These are phyloP conservation scores for Odontocolon sp. DNA, from an alignment of 2,888 invertebrate species.

Conservation along the genomic window DNA sequence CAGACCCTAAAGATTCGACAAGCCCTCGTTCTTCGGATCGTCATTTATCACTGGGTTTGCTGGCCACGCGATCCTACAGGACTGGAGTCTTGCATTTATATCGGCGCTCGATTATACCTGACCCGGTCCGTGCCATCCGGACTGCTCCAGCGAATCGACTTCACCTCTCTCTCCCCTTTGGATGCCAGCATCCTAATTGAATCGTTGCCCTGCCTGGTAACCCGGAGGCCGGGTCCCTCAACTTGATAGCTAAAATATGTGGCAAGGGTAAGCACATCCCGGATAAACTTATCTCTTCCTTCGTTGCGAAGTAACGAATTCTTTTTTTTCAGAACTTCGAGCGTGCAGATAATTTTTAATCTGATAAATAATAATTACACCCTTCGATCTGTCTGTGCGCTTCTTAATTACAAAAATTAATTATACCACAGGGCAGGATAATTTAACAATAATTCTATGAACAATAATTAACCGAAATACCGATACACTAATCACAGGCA, in stretches of 20 bases:
- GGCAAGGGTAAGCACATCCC: constrained; percentile 8
- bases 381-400: background rate
- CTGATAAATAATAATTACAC: constrained; percentile 56
- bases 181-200: constrained; percentile 69
- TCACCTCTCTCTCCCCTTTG: constrained; percentile 36
- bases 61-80: constrained; percentile 64
- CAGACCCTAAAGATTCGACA: background rate
- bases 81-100: constrained; percentile 65
- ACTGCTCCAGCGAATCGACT: constrained; percentile 25
- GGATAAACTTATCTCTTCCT: constrained; percentile 23
- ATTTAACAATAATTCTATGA: constrained; percentile 32
- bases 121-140: constrained; percentile 49
- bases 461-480: constrained; percentile 30
- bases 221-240: constrained; percentile 21
- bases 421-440: constrained; percentile 35
- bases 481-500: background rate
- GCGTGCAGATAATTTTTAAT: constrained; percentile 41
- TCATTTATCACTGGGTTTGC: constrained; percentile 55
- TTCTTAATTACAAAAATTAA: constrained; percentile 58
- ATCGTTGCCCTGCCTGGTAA: constrained; percentile 57
- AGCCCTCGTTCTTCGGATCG: constrained; percentile 24
- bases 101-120: constrained; percentile 72
- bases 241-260: constrained; percentile 25
- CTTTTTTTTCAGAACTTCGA: constrained; percentile 8
- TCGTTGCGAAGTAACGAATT: too few relatives aligned